These are phyloP conservation scores for Eulemur coronatus DNA, from an alignment of 2,797 vertebrate genomes.

Conservation along the genomic window DNA sequence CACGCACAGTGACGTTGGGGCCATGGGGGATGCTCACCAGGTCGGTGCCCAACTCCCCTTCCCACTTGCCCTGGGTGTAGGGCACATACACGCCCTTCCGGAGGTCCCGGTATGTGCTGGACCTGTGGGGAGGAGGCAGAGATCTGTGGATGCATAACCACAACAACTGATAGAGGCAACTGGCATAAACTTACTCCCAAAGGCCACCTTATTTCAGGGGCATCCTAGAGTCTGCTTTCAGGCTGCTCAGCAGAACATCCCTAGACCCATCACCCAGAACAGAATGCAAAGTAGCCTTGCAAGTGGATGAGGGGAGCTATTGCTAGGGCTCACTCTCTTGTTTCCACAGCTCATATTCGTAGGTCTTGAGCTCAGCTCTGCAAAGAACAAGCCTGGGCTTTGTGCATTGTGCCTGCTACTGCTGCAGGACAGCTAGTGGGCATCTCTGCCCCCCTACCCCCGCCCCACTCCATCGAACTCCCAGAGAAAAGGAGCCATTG, in stretches of 20 bases:
- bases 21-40: constrained; percentile 96
- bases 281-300: background rate
- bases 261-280: background rate
- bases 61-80: constrained; percentile 99
- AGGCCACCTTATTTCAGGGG: background rate
- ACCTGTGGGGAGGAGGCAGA: constrained; percentile 83
- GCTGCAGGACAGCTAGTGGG: background rate
- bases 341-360: background rate
- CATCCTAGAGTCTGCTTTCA: background rate
- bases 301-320: background rate
- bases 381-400: constrained; percentile 52
- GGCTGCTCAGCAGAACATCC: background rate
- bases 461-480: background rate
- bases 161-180: background rate
- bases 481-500: constrained; percentile 63
- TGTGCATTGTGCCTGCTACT: constrained; percentile 61
- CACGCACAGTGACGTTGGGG: constrained; percentile 94
- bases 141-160: background rate
- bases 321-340: background rate
- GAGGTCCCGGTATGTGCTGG: constrained; percentile 94
- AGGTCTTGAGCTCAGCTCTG: background rate
- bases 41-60: constrained; percentile 97
- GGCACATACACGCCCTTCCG: constrained; percentile 96
- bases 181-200: background rate
- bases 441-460: background rate